Conservation (phyloP, 2,888 invertebrate species). For the Holacanthella duospinosa region DNA sequence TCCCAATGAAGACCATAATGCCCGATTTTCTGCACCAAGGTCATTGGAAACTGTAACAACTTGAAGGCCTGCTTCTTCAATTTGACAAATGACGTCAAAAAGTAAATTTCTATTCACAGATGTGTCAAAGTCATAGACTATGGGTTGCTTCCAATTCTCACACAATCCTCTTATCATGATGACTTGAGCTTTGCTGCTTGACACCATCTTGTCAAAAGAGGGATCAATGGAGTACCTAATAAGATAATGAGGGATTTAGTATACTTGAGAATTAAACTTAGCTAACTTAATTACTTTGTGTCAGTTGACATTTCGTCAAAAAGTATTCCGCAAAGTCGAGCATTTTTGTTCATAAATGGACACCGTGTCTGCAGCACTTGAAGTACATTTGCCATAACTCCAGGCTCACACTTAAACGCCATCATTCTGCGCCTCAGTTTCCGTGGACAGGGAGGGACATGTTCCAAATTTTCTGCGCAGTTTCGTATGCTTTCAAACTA, state of each 20-base stretch:
- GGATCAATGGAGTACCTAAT: no score
- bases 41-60: constrained; percentile 19
- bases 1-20: constrained; percentile 12
- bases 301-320: background rate
- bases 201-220: constrained; percentile 10
- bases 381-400: background rate
- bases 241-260: background rate
- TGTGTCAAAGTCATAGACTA: constrained; percentile 26
- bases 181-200: constrained; percentile 20
- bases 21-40: constrained; percentile 24
- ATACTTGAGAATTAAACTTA: background rate
- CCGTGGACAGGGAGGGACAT: background rate
- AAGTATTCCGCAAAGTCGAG: background rate
- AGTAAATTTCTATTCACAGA: constrained; percentile 14
- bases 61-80: constrained; percentile 15
- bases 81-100: constrained; percentile 6
- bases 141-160: constrained; percentile 26
- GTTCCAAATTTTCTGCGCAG: background rate
- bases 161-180: constrained; percentile 16
- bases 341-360: background rate
- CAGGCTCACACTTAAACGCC: background rate
- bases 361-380: background rate
- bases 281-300: background rate
- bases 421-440: background rate
- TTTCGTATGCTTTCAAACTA: background rate